A percentile compares a stretch with the other conserved stretches of the same genome.
These are phyloP conservation scores for Acanthurus lineatus DNA, from an alignment of 2,797 vertebrate species.

Conservation along the genomic window DNA sequence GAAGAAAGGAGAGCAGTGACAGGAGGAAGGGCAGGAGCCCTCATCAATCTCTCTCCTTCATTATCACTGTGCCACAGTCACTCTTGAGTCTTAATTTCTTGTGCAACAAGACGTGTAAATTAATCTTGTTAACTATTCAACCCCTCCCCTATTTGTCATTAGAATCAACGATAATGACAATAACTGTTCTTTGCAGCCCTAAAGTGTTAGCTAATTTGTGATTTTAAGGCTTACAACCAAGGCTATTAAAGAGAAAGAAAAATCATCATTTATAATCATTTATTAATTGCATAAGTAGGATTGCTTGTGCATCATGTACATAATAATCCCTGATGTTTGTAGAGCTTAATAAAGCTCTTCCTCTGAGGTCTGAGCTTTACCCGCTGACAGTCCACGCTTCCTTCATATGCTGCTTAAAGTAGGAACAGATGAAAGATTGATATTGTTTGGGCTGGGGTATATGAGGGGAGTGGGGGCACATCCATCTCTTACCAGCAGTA, in stretches of 20 bases:
- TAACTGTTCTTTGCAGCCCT: neutral
- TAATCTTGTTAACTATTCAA: constrained; percentile 40
- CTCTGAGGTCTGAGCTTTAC: constrained; percentile 13
- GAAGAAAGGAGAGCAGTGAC: constrained; percentile 7
- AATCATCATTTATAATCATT: neutral
- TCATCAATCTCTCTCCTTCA: constrained; percentile 34
- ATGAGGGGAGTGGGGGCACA: neutral
- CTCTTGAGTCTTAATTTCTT: constrained; percentile 30
- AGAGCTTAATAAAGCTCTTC: constrained; percentile 14
- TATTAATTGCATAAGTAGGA: constrained; percentile 22
- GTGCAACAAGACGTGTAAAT: constrained; percentile 5
- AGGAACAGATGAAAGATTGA: constrained; percentile 70
- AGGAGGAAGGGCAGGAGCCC: constrained; percentile 29
- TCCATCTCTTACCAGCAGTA: constrained; percentile 33
- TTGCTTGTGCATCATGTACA: constrained; percentile 7
- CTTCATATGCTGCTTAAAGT: constrained; percentile 28
- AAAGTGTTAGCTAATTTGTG: neutral
- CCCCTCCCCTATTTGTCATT: neutral
- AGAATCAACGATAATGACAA: neutral
- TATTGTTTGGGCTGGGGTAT: constrained; percentile 51
- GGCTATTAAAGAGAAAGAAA: neutral
- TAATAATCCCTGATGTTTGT: constrained; percentile 29
- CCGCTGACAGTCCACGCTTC: constrained; percentile 9
- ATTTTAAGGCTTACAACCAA: neutral
- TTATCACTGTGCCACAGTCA: constrained; percentile 37